Evolutionary conservation across 2,888 invertebrate species (phyloP).

Genomic region (Nemotelus pantherinus): DNA sequence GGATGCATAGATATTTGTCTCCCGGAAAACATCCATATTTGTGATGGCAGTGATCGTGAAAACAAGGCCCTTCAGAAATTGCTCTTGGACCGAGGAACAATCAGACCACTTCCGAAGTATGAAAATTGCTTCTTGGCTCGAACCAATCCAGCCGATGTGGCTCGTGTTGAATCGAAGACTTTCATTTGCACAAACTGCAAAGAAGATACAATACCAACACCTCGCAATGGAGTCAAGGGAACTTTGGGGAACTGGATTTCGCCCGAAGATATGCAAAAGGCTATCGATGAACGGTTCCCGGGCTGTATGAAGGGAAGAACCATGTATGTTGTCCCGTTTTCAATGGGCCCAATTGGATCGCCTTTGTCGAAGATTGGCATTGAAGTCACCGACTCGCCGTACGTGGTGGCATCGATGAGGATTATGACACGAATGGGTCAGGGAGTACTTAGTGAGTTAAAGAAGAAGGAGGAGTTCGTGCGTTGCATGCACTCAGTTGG

Average conservation of each 20-base stretch:
- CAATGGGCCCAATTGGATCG: conserved; percentile 98
- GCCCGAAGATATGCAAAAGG: conserved; percentile 81
- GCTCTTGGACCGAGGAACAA: conserved; percentile 81
- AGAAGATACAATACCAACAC: conserved; percentile 83
- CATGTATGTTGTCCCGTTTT: conserved; percentile 98
- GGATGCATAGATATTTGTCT: conserved; percentile 83
- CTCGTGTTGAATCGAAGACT: conserved; percentile 95
- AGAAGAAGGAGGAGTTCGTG: conserved; percentile 76
- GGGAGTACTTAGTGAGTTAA: conserved; percentile 69
- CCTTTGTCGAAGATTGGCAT: conserved; percentile 96
- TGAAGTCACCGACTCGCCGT: conserved; percentile 95
- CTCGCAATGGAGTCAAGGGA: conserved; percentile 82
- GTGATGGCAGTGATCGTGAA: conserved; percentile 90
- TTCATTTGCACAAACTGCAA: conserved; percentile 90
- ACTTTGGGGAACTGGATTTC: conserved; percentile 94
- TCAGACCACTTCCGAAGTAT: conserved; percentile 85
- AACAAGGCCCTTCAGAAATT: conserved; percentile 78
- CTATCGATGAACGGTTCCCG: conserved; percentile 85
- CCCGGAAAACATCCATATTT: conserved; percentile 89
- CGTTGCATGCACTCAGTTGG: conserved; percentile 96
- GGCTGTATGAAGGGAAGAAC: conserved; percentile 92
- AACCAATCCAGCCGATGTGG: conserved; percentile 98
- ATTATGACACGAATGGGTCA: conserved; percentile 95
- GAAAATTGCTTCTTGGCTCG: conserved; percentile 94
- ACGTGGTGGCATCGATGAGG: conserved; percentile 97